A percentile compares a stretch with the other conserved stretches of the same genome.
Evolutionary conservation across 2,888 invertebrate species (phyloP).

Genomic region (Apantesis nais): DNA sequence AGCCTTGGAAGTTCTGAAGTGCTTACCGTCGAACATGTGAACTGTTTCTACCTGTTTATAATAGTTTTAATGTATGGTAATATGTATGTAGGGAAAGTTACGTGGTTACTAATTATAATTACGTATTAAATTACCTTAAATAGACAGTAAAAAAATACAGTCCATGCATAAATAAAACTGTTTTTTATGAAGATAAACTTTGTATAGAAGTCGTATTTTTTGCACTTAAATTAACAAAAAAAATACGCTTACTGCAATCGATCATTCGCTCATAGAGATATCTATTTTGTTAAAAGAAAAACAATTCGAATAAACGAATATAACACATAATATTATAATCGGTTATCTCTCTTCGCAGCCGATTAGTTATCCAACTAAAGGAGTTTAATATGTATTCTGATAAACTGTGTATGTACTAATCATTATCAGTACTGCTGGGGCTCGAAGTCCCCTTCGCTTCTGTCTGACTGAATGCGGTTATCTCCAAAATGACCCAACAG

Average conservation of each 20-base stretch:
- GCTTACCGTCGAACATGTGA: neutral
- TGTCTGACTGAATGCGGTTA: neutral
- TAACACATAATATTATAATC: neutral
- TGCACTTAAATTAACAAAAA: no score
- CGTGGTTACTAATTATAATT: no score
- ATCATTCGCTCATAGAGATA: no score
- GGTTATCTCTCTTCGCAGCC: neutral
- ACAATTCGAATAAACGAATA: neutral
- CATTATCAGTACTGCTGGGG: neutral
- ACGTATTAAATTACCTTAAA: no score
- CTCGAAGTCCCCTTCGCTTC: neutral
- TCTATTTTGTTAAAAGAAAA: no score
- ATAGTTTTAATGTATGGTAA: neutral
- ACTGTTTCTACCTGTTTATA: neutral
- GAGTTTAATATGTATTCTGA: neutral
- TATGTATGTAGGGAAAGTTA: neutral
- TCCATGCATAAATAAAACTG: no score
- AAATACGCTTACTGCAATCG: no score
- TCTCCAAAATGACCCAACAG: neutral
- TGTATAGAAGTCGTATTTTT: neutral
- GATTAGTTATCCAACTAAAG: neutral
- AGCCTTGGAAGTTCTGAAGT: neutral
- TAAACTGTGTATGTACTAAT: neutral
- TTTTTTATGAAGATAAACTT: neutral
- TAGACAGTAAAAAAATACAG: no score